These are phyloP conservation scores for Agrilus planipennis DNA, from an alignment of 1,140 invertebrate species.

Conservation along the genomic window DNA sequence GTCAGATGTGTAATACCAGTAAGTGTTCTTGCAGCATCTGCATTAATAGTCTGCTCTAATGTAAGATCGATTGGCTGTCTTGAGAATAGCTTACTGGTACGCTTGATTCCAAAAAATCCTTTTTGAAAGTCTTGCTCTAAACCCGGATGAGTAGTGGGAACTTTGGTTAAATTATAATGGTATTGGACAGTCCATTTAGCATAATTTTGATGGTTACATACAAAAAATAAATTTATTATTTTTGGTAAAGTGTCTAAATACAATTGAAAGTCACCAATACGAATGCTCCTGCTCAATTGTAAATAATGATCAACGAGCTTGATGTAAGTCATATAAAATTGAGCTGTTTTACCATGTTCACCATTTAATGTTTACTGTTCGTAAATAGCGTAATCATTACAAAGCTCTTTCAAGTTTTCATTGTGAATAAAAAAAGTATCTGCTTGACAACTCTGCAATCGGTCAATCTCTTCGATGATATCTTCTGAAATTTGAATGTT, in stretches of 20 bases:
- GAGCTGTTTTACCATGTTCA: conserved; percentile 18
- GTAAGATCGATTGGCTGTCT: conserved; percentile 4
- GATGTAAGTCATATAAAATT: conserved; percentile 24
- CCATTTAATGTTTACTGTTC: conserved; percentile 9
- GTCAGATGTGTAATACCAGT: conserved; percentile 15
- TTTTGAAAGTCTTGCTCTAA: conserved; percentile 15
- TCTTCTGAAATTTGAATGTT: conserved; percentile 15
- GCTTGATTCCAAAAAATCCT: conserved; percentile 8
- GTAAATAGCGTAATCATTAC: conserved; percentile 5
- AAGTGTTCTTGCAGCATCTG: conserved; percentile 11
- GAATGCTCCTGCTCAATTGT: conserved; percentile 15
- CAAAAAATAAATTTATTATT: conserved; percentile 19
- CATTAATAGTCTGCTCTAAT: conserved; percentile 8
- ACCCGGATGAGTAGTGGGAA: conserved; percentile 21
- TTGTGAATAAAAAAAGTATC: conserved; percentile 6
- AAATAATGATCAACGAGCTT: conserved; percentile 24
- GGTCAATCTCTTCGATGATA: conserved; percentile 9
- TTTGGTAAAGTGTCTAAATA: conserved; percentile 15
- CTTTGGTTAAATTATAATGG: conserved; percentile 14
- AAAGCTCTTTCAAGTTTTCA: conserved; percentile 1
- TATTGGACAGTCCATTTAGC: conserved; percentile 16
- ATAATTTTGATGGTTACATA: conserved; percentile 19
- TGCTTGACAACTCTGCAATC: conserved; percentile 2
- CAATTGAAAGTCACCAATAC: conserved; percentile 16
- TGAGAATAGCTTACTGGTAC: conserved; percentile 11